Evolutionary conservation across 1,140 invertebrate genomes (phyloP), one percentile per base, ranked within the genome.

Genomic region (Lerema accius): DNA sequence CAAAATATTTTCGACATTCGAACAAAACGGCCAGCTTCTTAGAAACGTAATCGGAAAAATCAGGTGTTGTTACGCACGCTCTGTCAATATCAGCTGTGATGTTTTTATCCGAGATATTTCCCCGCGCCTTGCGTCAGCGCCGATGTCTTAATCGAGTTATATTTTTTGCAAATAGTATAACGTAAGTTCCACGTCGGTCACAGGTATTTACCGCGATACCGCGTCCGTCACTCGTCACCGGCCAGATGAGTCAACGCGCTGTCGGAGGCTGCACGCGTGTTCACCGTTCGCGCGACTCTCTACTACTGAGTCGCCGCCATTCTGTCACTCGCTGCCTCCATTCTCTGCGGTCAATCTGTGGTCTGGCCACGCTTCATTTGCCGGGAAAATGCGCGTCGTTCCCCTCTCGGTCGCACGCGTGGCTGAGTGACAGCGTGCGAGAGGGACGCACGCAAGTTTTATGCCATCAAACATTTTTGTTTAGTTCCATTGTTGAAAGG

Each of bases 261-360:
- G 16, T 45, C 67, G 73, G 68, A 80, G 78, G 77, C 76, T 78
- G 72, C 67, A 73, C 77, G 73, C 84, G 88, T 84, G 82, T 74
- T 73, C 40, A 50, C 79, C 61, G 76, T 60, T 60, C 82, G 86
- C 80, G 76, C 77, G 84, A 65, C 76, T 76, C 76, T 81, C 71
- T 76, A 84, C 84, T 80, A 91, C 86, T 90, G 86, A 85, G 69
- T 76, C 73, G 83, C 84, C 84, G 86, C 86, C 88, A 89, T 88
- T 80, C 86, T 88, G 85, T 90, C 85, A 89, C 89, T 89, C 84
- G 84, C 82, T 89, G 86, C 89, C 82, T 90, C 84, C 89, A 90
- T 89, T 89, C 84, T 90, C 89, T 90, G 90, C 87, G 90, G 90
- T 90, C 88, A 90, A 91, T 90, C 90, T 91, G 90, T 82, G 90